Percentiles rank a stretch among this genome's conserved stretches.
phyloP scores from a whole-genome alignment of 2,888 invertebrate genomes.

The Cephus runcator region DNA sequence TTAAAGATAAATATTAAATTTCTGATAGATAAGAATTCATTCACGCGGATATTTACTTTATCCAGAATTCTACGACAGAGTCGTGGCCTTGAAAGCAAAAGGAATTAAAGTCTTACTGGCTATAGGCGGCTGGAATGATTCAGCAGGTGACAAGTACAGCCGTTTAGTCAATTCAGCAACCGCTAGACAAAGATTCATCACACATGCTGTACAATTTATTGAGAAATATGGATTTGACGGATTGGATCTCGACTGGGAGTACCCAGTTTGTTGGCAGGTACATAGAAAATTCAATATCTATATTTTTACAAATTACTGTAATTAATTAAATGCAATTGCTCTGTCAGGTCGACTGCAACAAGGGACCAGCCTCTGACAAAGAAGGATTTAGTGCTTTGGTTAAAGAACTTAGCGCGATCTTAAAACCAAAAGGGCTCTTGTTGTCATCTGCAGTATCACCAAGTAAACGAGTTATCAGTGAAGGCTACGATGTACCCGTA shows the following conservation, averaged over 20 bases:
- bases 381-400: constrained; percentile 81
- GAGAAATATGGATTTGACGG: constrained; percentile 88
- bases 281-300: constrained; percentile 10
- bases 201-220: constrained; percentile 81
- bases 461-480: constrained; percentile 84
- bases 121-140: constrained; percentile 96
- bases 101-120: constrained; percentile 87
- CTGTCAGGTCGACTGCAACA: constrained; percentile 80
- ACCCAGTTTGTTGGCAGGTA: constrained; percentile 90
- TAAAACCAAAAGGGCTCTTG: constrained; percentile 77
- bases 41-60: constrained; percentile 22
- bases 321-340: background rate
- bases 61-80: constrained; percentile 87
- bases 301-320: background rate
- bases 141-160: constrained; percentile 89
- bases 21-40: background rate
- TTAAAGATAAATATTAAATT: background rate
- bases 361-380: constrained; percentile 85
- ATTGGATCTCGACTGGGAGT: constrained; percentile 94
- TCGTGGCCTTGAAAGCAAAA: constrained; percentile 77
- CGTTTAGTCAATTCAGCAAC: constrained; percentile 79
- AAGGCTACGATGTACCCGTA: constrained; percentile 83
- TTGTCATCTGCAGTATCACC: constrained; percentile 89
- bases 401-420: constrained; percentile 77
- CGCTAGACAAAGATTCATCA: constrained; percentile 78